phyloP scores from a whole-genome alignment of 2,113 vertebrate genomes.

The Potamarius usumacintae region DNA sequence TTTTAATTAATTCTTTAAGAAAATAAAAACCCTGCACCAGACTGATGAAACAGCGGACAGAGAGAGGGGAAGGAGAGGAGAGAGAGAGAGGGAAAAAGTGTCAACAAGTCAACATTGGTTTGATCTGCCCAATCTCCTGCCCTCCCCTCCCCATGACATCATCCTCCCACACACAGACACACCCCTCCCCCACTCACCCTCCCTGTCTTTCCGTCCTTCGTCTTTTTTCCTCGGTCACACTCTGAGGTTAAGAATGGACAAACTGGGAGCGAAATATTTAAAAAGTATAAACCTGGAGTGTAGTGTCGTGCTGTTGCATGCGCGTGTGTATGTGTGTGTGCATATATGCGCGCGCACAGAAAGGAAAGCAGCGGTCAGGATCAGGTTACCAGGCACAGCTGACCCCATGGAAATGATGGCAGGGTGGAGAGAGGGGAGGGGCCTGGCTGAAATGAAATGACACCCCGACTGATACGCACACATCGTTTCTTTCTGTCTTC shows the following conservation, averaged over 20 bases:
- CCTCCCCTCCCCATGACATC: slow-evolving; percentile 7
- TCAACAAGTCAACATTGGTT: neutral
- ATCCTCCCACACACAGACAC: neutral
- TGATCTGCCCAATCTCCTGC: neutral
- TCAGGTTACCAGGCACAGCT: slow-evolving; percentile 68
- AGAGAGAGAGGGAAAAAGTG: neutral
- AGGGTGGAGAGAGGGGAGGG: slow-evolving; percentile 35
- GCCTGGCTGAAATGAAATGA: slow-evolving; percentile 1
- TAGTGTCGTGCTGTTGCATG: neutral
- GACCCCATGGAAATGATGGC: slow-evolving; percentile 55
- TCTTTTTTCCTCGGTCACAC: neutral
- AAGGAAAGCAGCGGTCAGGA: slow-evolving; percentile 59
- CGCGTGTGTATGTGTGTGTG: slow-evolving; percentile 8
- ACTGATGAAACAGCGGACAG: neutral
- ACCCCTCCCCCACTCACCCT: neutral
- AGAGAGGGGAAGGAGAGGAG: neutral
- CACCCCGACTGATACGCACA: neutral
- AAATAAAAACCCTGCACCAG: neutral
- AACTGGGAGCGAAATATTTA: neutral
- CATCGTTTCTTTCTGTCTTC: slow-evolving; percentile 46
- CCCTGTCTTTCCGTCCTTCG: neutral
- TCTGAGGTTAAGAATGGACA: neutral
- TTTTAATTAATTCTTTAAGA: neutral
- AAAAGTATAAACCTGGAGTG: neutral
- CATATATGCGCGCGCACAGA: neutral